Evolutionary conservation across 1,140 invertebrate species (phyloP).

Genomic region (Andrena cerasifolii): DNA sequence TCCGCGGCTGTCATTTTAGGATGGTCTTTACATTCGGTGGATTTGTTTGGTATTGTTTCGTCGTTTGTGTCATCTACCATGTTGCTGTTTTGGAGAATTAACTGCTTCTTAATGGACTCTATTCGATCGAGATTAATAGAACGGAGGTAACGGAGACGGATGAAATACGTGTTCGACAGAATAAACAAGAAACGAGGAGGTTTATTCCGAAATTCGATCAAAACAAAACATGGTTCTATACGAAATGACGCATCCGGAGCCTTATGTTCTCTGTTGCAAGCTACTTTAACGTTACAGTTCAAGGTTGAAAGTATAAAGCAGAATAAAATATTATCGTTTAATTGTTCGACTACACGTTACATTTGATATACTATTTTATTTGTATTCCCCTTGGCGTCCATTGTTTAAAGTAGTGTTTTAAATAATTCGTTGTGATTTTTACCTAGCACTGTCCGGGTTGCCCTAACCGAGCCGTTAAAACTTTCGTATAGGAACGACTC

Average conservation of each 20-base stretch:
- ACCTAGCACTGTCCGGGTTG: neutral
- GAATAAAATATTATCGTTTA: too few species aligned
- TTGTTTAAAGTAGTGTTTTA: neutral
- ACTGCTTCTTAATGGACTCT: neutral
- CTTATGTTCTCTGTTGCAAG: too few species aligned
- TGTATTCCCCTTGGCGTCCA: neutral
- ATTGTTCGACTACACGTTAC: too few species aligned
- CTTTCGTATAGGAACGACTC: neutral
- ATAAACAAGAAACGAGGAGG: neutral
- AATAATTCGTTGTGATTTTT: neutral
- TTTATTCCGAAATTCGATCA: too few species aligned
- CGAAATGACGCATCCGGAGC: too few species aligned
- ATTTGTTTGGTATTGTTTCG: slow-evolving; percentile 30
- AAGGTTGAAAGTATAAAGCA: too few species aligned
- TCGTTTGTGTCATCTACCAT: slow-evolving; percentile 61
- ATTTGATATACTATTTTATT: neutral
- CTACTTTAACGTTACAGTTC: too few species aligned
- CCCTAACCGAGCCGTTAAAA: too few species aligned
- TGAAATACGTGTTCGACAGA: neutral
- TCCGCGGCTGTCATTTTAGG: slow-evolving; percentile 46
- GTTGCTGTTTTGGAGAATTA: slow-evolving; percentile 17
- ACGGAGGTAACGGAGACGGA: neutral
- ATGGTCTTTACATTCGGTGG: slow-evolving; percentile 17
- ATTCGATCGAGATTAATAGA: too few species aligned
- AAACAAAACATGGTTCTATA: too few species aligned